Conservation (phyloP, 2,888 invertebrate genomes). For the Prenolepis imparis region DNA sequence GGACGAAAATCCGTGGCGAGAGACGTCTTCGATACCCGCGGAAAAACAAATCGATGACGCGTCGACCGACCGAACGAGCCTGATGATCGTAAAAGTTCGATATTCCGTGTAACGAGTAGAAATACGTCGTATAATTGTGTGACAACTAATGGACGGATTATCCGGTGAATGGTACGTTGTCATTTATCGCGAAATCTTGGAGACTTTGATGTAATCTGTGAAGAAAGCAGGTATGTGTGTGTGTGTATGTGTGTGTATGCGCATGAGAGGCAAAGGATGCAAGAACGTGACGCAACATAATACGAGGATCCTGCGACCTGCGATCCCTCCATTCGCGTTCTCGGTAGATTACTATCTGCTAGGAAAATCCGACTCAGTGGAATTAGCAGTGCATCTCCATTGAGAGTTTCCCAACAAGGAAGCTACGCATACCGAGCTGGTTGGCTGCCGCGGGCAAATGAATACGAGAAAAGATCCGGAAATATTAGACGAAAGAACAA, state of each 20-base stretch:
- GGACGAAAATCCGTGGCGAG: not conserved
- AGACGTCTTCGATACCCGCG: not conserved
- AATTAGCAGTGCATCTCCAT: constrained; percentile 63
- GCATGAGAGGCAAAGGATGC: constrained; percentile 2
- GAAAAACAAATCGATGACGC: not conserved
- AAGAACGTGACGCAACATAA: constrained; percentile 69
- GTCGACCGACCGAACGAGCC: not conserved
- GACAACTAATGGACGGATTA: not conserved
- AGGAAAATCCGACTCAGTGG: constrained; percentile 49
- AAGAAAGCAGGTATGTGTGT: constrained; percentile 31
- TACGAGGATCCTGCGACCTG: constrained; percentile 39
- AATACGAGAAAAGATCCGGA: constrained; percentile 42
- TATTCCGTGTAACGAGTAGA: not conserved
- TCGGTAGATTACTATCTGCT: constrained; percentile 63
- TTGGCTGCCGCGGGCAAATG: constrained; percentile 19
- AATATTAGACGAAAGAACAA: constrained; percentile 40
- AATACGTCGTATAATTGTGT: constrained; percentile 7
- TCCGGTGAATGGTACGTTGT: not conserved
- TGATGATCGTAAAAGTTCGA: not conserved
- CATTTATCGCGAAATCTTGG: constrained; percentile 37
- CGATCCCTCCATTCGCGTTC: constrained; percentile 58
- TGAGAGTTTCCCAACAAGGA: constrained; percentile 32
- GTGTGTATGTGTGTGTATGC: too few relatives aligned
- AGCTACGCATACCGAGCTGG: constrained; percentile 25
- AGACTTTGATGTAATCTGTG: constrained; percentile 10